These are phyloP conservation scores for Furcifer pardalis DNA, from an alignment of 2,797 vertebrate genomes.

Conservation along the genomic window DNA sequence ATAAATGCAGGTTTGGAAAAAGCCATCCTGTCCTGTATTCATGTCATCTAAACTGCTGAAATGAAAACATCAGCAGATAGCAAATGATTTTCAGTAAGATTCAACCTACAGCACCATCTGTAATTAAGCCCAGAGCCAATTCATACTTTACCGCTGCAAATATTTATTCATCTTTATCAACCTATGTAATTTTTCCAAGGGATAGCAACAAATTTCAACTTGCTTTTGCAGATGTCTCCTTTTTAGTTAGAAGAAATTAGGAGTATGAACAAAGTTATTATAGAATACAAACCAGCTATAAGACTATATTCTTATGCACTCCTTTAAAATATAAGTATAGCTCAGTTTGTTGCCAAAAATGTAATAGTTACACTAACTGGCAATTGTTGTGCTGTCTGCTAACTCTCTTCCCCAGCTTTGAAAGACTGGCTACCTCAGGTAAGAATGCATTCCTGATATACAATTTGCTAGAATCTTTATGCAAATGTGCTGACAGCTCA, in stretches of 20 bases:
- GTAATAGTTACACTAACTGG: background rate
- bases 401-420: background rate
- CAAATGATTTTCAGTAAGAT: background rate
- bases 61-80: background rate
- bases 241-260: too few relatives aligned
- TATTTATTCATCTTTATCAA: too few relatives aligned
- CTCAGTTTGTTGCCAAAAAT: background rate
- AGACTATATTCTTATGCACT: background rate
- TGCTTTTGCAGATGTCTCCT: background rate
- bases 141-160: background rate
- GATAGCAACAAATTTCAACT: background rate
- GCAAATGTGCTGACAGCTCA: background rate
- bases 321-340: background rate
- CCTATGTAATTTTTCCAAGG: too few relatives aligned
- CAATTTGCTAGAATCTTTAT: background rate
- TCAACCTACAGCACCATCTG: background rate
- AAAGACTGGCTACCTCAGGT: background rate
- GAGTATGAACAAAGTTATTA: background rate
- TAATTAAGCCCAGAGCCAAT: background rate
- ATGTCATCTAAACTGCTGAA: constrained; percentile 4
- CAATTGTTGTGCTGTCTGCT: background rate
- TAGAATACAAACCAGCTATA: background rate
- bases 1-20: background rate
- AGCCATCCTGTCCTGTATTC: background rate
- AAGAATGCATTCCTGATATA: background rate